phyloP scores from a whole-genome alignment of 2,113 vertebrate genomes.

The Dasypus novemcinctus region DNA sequence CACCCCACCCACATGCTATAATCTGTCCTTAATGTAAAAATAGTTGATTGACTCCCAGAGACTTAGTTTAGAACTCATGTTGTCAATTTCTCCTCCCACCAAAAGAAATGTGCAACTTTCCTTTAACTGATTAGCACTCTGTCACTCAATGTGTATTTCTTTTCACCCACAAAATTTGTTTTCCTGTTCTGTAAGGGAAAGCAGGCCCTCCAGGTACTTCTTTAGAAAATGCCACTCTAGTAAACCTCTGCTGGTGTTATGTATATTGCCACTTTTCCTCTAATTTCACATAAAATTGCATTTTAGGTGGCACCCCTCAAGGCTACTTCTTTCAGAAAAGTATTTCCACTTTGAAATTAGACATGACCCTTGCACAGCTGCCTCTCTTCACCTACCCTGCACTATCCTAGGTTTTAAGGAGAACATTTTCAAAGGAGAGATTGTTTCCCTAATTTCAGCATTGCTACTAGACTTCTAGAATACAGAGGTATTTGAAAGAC shows the following conservation, averaged over 20 bases:
- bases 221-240: not conserved
- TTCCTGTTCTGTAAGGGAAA: not conserved
- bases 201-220: not conserved
- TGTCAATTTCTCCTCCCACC: not conserved
- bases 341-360: slow-evolving; percentile 15
- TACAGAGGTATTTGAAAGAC: not conserved
- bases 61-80: not conserved
- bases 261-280: not conserved
- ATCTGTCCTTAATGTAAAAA: not conserved
- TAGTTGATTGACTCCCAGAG: not conserved
- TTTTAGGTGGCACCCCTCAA: not conserved
- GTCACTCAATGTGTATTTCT: not conserved
- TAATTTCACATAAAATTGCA: not conserved
- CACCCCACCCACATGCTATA: not conserved
- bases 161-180: not conserved
- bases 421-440: not conserved
- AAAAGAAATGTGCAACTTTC: not conserved
- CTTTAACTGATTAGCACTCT: not conserved
- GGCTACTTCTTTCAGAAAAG: not conserved
- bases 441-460: not conserved
- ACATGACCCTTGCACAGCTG: not conserved
- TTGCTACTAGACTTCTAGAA: not conserved
- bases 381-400: not conserved
- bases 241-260: not conserved
- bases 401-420: not conserved